Conservation (phyloP, 2,113 vertebrate genomes). For the Gobiocypris rarus region DNA sequence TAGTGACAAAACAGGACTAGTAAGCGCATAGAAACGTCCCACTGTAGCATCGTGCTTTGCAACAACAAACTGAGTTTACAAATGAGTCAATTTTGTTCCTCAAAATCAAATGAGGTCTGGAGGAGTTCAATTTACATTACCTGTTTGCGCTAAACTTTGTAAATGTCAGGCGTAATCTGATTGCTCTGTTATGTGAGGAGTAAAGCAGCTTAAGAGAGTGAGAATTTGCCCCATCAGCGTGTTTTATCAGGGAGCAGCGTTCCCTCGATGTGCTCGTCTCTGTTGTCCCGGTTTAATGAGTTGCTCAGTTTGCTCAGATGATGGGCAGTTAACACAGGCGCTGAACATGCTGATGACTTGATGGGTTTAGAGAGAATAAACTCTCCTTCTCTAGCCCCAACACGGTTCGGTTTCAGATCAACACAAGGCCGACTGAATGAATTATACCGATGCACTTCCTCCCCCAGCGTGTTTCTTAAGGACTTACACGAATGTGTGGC, state of each 20-base stretch:
- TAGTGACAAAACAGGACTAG: background rate
- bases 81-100: background rate
- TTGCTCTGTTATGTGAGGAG: conserved; percentile 19
- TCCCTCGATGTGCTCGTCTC: background rate
- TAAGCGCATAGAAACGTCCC: background rate
- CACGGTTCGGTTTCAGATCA: background rate
- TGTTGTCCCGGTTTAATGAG: background rate
- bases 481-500: background rate
- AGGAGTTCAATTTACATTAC: background rate
- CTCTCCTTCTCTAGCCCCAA: background rate
- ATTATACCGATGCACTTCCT: background rate
- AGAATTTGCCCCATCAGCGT: conserved; percentile 10
- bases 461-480: background rate
- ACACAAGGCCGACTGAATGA: background rate
- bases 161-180: conserved; percentile 26
- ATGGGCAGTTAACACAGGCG: background rate
- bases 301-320: background rate
- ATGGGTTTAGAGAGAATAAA: conserved; percentile 30
- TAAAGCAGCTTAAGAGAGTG: conserved; percentile 42
- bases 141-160: conserved; percentile 13
- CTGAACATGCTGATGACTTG: background rate
- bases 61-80: background rate
- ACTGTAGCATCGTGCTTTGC: background rate
- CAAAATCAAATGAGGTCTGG: background rate
- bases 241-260: background rate